phyloP scores from a whole-genome alignment of 2,797 vertebrate species.

The Sebastes elongatus region DNA sequence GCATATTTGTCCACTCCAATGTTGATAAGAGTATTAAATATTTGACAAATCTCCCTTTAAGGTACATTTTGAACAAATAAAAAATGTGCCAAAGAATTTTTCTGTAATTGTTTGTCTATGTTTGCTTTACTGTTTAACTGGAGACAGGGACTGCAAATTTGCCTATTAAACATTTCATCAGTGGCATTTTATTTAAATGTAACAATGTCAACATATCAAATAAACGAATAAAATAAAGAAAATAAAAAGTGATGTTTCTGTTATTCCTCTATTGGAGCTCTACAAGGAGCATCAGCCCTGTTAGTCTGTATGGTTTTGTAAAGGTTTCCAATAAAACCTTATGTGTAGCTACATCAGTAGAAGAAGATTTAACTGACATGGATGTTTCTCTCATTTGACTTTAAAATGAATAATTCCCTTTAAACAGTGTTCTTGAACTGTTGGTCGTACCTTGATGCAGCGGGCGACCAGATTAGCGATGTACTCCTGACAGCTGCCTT shows the following conservation, averaged over 20 bases:
- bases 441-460: conserved; percentile 88
- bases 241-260: neutral
- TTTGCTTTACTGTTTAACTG: too few relatives aligned
- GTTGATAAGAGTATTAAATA: too few relatives aligned
- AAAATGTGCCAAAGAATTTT: too few relatives aligned
- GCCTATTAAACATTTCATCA: too few relatives aligned
- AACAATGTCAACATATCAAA: too few relatives aligned
- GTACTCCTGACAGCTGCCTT: conserved; percentile 94
- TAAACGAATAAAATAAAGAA: too few relatives aligned
- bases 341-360: neutral
- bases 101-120: too few relatives aligned
- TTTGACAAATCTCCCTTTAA: too few relatives aligned
- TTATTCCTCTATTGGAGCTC: neutral
- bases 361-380: neutral
- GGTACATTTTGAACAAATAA: too few relatives aligned
- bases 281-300: neutral
- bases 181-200: too few relatives aligned
- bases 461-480: conserved; percentile 87
- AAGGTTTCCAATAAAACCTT: neutral
- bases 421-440: neutral
- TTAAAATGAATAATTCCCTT: neutral
- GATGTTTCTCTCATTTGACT: neutral
- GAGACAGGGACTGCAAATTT: too few relatives aligned
- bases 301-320: neutral
- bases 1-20: too few relatives aligned